A percentile compares a stretch with the other conserved stretches of the same genome.
phyloP scores from a whole-genome alignment of 2,113 vertebrate genomes.

The Phoenicopterus ruber region DNA sequence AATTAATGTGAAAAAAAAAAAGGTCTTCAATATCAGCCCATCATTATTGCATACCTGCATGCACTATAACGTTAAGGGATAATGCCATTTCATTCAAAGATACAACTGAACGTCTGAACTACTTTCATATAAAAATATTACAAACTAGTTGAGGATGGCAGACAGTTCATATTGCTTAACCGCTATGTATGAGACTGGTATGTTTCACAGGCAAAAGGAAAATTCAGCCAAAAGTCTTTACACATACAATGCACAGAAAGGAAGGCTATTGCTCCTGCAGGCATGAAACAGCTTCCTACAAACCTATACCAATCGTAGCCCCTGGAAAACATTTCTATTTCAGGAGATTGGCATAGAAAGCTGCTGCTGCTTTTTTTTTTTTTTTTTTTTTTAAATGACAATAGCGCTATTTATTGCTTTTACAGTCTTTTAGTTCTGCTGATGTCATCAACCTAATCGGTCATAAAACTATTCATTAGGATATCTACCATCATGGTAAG shows the following conservation, averaged over 20 bases:
- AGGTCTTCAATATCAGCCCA: neutral
- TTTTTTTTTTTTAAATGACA: constrained; percentile 24
- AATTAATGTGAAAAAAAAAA: too few relatives aligned
- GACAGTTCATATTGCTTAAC: neutral
- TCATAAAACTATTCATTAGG: constrained; percentile 68
- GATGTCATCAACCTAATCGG: constrained; percentile 79
- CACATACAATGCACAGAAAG: neutral
- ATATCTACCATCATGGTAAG: constrained; percentile 29
- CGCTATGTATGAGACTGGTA: neutral
- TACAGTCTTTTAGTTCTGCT: constrained; percentile 76
- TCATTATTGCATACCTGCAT: neutral
- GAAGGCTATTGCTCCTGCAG: neutral
- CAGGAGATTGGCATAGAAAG: neutral
- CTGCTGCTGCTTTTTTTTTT: constrained; percentile 55
- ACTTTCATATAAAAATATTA: neutral
- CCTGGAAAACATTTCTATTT: constrained; percentile 38
- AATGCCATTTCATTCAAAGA: neutral
- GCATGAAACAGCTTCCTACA: constrained; percentile 19
- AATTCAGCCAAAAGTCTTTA: neutral
- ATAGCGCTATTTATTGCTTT: constrained; percentile 75
- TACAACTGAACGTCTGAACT: neutral
- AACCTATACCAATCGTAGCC: constrained; percentile 5
- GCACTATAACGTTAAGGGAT: neutral
- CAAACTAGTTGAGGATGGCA: neutral
- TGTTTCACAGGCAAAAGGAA: neutral